Base-by-base conservation (phyloP, 2,797 vertebrate genomes). In the Halcyon smyrnensis region DNA sequence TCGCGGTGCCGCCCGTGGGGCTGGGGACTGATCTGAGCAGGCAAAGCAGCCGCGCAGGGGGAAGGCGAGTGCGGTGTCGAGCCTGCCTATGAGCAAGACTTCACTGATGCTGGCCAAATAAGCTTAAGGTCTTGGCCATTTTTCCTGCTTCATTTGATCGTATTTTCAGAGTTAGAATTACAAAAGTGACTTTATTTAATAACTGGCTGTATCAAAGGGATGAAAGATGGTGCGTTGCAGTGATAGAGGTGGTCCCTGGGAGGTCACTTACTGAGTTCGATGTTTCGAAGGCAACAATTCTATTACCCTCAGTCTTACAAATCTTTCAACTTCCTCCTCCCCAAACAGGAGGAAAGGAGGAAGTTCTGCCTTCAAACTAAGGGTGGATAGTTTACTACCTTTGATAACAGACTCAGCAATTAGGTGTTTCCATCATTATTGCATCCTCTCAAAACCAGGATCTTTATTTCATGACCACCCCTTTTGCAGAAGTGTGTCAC, bases 31-130 rank as follows among this genome's bases (percentile, higher is more conserved):
- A 8, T 10, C 8, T 0, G 21, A 65, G 50, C 54, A 18, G 78
- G 28, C 15, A 28, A 5, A 30, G 2, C 32, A 25, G 75, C 5
- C 8, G 21, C 39, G 27, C 23, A 0, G 34, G 67, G 64, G 36
- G 19, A 17, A 0, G 0, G 1, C 21, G 1, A 5, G 12, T 0
- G n/a, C 2, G 53, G 20, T 2, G 5, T 1, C 27, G 8, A 5
- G 3, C 10, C 68, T 3, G 14, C 0, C 27, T 15, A 11, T 1
- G 8, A 74, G 43, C 45, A 15, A 32, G 17, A 8, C 11, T 12
- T 34, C 17, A 32, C 0, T 14, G 34, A 5, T 6, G 41, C 23
- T 2, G 3, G 56, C n/a, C 18, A 74, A 41, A 54, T 2, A 18
- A 23, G n/a, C 2, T 2, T 0, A 2, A 28, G 15, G 37, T 11